These are phyloP conservation scores for Brenthis hecate DNA, from an alignment of 2,888 invertebrate species.

Conservation along the genomic window DNA sequence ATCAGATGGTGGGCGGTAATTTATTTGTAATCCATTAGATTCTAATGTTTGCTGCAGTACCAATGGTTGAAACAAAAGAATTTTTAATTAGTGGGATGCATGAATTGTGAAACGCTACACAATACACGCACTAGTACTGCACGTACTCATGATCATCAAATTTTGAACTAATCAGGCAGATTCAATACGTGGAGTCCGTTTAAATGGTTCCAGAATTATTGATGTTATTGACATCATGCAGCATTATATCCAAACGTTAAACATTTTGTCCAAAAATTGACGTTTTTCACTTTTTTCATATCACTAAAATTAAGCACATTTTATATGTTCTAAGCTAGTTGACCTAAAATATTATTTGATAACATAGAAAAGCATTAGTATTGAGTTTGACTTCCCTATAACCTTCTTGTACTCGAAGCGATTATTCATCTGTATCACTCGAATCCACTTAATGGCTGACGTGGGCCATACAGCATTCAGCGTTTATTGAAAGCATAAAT, in stretches of 20 bases:
- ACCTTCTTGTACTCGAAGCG: constrained; percentile 11
- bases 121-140: neutral
- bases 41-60: constrained; percentile 10
- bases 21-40: constrained; percentile 21
- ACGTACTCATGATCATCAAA: constrained; percentile 3
- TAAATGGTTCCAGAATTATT: constrained; percentile 3
- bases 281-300: neutral
- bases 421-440: constrained; percentile 35
- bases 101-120: neutral
- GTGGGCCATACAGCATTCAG: constrained; percentile 39
- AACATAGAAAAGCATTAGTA: neutral
- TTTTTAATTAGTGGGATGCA: constrained; percentile 15
- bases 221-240: neutral
- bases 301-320: neutral
- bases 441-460: constrained; percentile 38
- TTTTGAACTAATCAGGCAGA: constrained; percentile 12
- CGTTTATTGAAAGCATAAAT: constrained; percentile 48
- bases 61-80: constrained; percentile 6
- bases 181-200: neutral
- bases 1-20: constrained; percentile 23
- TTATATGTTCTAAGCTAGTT: neutral
- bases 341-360: neutral
- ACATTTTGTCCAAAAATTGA: too few species aligned
- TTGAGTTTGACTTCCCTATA: constrained; percentile 12
- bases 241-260: too few species aligned